Base-by-base conservation (phyloP, 2,113 vertebrate species). In the Hyperoodon ampullatus region DNA sequence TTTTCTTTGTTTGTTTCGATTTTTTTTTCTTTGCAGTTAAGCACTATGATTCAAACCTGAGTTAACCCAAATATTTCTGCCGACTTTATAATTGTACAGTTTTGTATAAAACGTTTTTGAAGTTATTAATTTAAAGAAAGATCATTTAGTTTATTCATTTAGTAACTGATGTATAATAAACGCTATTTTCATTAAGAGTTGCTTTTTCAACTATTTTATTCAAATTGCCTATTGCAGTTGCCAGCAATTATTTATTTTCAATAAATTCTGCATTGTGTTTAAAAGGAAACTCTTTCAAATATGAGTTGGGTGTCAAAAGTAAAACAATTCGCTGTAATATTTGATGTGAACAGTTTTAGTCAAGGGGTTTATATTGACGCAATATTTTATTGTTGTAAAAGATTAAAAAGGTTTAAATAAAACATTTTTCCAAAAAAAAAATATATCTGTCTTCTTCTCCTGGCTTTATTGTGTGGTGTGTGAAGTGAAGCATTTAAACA, bases 221-320 rank as follows among this genome's bases (percentile, higher is more conserved):
- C 99, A 99, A 99, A 99, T 99, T 99, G 99, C 99, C 98, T 99
- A 99, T 99, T 99, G 99, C 99, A 99, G 98, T 99, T 98, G 98
- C 99, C 98, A 99, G 98, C 99, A 98, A 99, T 99, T 99, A 99
- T 99, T 99, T 99, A 99, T 99, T 99, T 99, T 99, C 99, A 99
- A 99, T 99, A 99, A 99, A 99, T 99, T 99, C 99, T 99, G 99
- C 99, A 98, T 99, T 99, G 99, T 99, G 99, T 99, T 99, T 98
- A 97, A 97, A 96, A 98, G 80, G 42, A 97, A 96, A 96, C 90
- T 97, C 78, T 98, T 99, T 99, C 98, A 99, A 99, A 99, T 98
- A 99, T 98, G 96, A 98, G 98, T 99, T 99, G 98, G 98, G 98
- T 99, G 98, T 99, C 98, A 98, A 98, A 99, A 99, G 98, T 99